Conservation (phyloP, 2,888 invertebrate species). For the Conistra vaccinii region DNA sequence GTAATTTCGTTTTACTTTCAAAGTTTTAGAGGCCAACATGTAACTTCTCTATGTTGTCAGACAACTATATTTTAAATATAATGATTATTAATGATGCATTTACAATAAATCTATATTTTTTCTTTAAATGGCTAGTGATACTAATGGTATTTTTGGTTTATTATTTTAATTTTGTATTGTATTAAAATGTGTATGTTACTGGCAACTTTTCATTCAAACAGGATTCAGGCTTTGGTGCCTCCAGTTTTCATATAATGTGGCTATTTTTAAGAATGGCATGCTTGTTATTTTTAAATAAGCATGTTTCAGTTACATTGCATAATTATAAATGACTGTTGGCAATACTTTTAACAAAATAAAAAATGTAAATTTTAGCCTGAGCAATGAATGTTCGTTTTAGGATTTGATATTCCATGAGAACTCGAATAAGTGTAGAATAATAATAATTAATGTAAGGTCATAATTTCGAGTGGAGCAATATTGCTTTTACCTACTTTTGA, state of each 20-base stretch:
- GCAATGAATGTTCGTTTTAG: conserved; percentile 62
- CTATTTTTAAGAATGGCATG: conserved; percentile 15
- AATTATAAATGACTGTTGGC: conserved; percentile 60
- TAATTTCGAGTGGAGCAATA: conserved; percentile 49
- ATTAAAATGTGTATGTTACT: conserved; percentile 23
- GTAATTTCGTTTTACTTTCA: conserved; percentile 65
- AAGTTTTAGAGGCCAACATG: conserved; percentile 70
- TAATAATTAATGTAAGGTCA: conserved; percentile 46
- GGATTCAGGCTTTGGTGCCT: conserved; percentile 6
- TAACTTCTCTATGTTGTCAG: conserved; percentile 62
- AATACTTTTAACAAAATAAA: conserved; percentile 60
- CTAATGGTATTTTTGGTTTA: conserved; percentile 42
- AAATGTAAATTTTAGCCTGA: conserved; percentile 56
- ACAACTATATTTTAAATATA: conserved; percentile 61
- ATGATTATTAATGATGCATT: conserved; percentile 55
- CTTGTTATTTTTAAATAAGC: neutral
- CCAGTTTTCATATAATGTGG: neutral
- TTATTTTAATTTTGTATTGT: conserved; percentile 36
- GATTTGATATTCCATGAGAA: conserved; percentile 74
- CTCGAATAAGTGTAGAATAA: conserved; percentile 68
- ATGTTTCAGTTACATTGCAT: conserved; percentile 11
- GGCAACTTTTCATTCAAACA: conserved; percentile 8
- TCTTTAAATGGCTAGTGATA: conserved; percentile 60
- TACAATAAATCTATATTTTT: conserved; percentile 56
- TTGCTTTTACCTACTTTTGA: conserved; percentile 10